Base-by-base conservation (phyloP, 2,888 invertebrate species). In the Andrena minutula region DNA sequence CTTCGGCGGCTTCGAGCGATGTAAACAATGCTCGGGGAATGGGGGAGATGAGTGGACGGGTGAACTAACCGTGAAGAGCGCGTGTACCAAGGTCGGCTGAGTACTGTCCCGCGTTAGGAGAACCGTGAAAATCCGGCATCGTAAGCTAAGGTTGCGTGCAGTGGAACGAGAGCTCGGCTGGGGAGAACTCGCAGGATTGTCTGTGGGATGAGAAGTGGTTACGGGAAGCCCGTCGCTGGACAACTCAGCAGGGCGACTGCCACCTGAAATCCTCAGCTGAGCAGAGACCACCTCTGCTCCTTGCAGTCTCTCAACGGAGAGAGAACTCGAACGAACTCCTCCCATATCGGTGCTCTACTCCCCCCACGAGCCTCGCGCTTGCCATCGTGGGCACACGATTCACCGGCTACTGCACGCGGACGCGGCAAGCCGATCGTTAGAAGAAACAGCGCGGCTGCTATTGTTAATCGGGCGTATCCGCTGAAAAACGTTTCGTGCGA, bases 221-320 rank as follows among this genome's bases (percentile, higher is more conserved):
- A 76, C 78, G 79, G 85, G 84, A 60, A 77, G 81, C 87, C 90
- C 89, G 87, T 88, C 88, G 88, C 87, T 91, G 91, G 90, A 86
- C 90, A 88, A 88, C 89, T 90, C 91, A 84, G 87, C 89, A 86
- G 90, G 91, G 90, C 90, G 89, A 91, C 91, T 91, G 91, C 90
- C 92, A 92, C 90, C 88, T 89, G 92, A 91, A 89, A 89, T 89
- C 88, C 81, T 88, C 88, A 87, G 89, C 86, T 89, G 89, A 87
- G 91, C 88, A 86, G 86, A 92, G 87, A 88, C 91, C 91, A 89
- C 89, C 89, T 89, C 88, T 89, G 88, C 89, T 87, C 83, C 88
- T 86, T 86, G 85, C 88, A 86, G 86, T 86, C 87, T 86, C 86
- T 82, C 76, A 65, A 82, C 78, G 75, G 84, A 83, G 85, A 87